A percentile compares a stretch with the other conserved stretches of the same genome.
Conservation (phyloP, 37 sponge, comb jelly and placozoan species). For the Dysidea cf. avara region DNA sequence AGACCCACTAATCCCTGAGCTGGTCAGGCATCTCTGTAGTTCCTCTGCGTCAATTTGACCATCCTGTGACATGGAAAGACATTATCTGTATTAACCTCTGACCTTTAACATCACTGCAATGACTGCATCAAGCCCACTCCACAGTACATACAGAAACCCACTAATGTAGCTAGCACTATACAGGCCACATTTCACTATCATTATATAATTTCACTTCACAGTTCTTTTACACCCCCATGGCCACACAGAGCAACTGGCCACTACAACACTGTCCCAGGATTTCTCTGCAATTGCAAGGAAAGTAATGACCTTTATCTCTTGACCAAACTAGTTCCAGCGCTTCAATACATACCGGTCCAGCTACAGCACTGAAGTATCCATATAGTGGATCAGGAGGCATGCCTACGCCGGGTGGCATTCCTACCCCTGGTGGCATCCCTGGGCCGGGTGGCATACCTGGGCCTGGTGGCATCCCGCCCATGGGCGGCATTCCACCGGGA, state of each 20-base stretch:
- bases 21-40: constrained; percentile 75
- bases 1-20: constrained; percentile 52
- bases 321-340: not conserved
- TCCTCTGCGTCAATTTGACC: constrained; percentile 88
- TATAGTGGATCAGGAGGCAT: constrained; percentile 67
- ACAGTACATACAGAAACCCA: too few relatives aligned
- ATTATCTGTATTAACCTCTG: not conserved
- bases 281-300: not conserved
- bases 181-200: too few relatives aligned
- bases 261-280: not conserved
- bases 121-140: not conserved
- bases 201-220: too few relatives aligned
- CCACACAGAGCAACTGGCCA: not conserved
- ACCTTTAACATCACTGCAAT: not conserved
- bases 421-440: too few relatives aligned
- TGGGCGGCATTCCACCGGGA: too few relatives aligned
- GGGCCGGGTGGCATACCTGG: too few relatives aligned
- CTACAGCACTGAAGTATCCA: constrained; percentile 74
- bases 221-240: too few relatives aligned
- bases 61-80: constrained; percentile 50
- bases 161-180: too few relatives aligned
- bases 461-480: too few relatives aligned
- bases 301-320: too few relatives aligned
- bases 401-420: too few relatives aligned
- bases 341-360: constrained; percentile 65